phyloP scores from a whole-genome alignment of 2,888 invertebrate genomes.

The Chrysolina haemoptera region DNA sequence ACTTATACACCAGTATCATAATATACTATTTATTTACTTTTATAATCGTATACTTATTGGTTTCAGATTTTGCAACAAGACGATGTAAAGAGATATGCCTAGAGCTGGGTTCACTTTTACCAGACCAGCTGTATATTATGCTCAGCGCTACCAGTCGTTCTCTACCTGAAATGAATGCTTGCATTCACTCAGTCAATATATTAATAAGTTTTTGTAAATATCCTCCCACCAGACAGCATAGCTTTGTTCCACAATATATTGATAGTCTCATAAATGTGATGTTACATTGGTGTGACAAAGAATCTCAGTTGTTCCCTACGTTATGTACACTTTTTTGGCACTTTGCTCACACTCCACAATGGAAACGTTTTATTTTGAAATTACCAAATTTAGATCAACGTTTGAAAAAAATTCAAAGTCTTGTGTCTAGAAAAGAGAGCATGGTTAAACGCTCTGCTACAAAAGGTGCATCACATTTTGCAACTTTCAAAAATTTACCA shows the following conservation, averaged over 20 bases:
- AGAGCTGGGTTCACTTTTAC: slow-evolving; percentile 63
- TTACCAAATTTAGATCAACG: slow-evolving; percentile 59
- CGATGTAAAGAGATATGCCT: slow-evolving; percentile 64
- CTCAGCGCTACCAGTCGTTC: slow-evolving; percentile 72
- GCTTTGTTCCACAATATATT: slow-evolving; percentile 76
- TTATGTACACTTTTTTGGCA: slow-evolving; percentile 80
- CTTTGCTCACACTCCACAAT: slow-evolving; percentile 73
- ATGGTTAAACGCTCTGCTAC: slow-evolving; percentile 59
- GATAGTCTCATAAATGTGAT: slow-evolving; percentile 77
- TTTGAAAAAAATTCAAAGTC: slow-evolving; percentile 59
- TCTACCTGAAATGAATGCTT: slow-evolving; percentile 74
- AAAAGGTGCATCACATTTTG: slow-evolving; percentile 57
- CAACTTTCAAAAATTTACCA: slow-evolving; percentile 45
- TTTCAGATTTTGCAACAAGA: slow-evolving; percentile 69
- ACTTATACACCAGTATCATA: no score
- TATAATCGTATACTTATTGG: slow-evolving; percentile 24
- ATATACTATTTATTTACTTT: no score
- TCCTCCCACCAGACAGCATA: slow-evolving; percentile 74
- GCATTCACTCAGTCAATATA: slow-evolving; percentile 73
- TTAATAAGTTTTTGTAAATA: slow-evolving; percentile 80
- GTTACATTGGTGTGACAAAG: slow-evolving; percentile 79
- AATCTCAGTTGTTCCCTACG: slow-evolving; percentile 76
- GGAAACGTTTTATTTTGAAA: slow-evolving; percentile 67
- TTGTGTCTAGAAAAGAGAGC: slow-evolving; percentile 61
- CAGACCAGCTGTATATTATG: slow-evolving; percentile 66